Percentiles rank a stretch among this genome's conserved stretches.
Evolutionary conservation across 2,888 invertebrate species (phyloP).

Genomic region (Cyrtodaria siliqua): DNA sequence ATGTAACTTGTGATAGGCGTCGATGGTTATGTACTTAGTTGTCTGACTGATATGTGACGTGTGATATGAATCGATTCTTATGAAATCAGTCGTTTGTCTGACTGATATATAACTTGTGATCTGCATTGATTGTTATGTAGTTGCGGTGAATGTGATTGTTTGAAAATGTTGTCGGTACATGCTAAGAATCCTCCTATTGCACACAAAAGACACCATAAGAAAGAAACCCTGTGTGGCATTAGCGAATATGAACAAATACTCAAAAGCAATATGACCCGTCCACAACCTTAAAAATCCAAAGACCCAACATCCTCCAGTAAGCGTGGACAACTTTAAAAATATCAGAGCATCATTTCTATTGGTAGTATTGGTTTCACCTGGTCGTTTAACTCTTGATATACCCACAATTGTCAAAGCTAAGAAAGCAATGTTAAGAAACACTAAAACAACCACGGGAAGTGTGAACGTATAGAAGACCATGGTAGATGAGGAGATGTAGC

Average conservation of each 20-base stretch:
- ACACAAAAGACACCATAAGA: conserved; percentile 46
- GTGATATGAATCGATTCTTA: too few species aligned
- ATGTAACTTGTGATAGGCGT: too few species aligned
- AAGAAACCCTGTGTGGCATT: conserved; percentile 53
- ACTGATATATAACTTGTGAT: too few species aligned
- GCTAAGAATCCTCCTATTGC: conserved; percentile 27
- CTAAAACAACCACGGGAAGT: conserved; percentile 30
- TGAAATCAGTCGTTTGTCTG: too few species aligned
- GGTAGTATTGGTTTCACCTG: conserved; percentile 11
- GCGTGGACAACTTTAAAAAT: conserved; percentile 39
- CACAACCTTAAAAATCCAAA: conserved; percentile 47
- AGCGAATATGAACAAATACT: conserved; percentile 43
- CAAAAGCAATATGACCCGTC: conserved; percentile 22
- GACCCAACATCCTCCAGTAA: conserved; percentile 49
- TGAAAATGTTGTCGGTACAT: conserved; percentile 9
- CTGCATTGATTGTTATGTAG: too few species aligned
- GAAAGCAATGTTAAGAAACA: conserved; percentile 25
- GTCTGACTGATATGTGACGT: too few species aligned
- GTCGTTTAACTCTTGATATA: conserved; percentile 11
- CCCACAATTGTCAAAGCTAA: conserved; percentile 33
- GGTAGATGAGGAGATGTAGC: conserved; percentile 40
- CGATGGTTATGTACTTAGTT: too few species aligned
- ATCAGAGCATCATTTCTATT: conserved; percentile 30
- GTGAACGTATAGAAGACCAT: conserved; percentile 38
- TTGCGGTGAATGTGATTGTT: too few species aligned